Evolutionary conservation across 1,140 invertebrate genomes (phyloP).

Genomic region (Matsumurasca onukii): DNA sequence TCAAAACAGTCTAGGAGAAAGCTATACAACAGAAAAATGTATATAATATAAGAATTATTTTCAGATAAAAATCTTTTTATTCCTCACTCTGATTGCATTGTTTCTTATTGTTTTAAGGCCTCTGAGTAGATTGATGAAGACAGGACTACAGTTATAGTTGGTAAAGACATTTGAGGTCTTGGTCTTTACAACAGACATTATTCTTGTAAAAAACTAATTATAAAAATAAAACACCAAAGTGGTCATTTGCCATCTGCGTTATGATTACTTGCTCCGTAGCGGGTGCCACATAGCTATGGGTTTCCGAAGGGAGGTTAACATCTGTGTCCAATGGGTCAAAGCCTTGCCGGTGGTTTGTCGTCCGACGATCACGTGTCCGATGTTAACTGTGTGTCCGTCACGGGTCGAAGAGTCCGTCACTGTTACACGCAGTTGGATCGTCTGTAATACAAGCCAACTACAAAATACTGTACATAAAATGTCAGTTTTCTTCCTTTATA

Average conservation of each 20-base stretch:
- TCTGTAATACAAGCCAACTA: conserved; percentile 51
- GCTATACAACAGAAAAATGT: too few species aligned
- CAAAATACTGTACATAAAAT: too few species aligned
- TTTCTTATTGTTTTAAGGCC: background rate
- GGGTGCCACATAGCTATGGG: conserved; percentile 85
- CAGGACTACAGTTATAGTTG: too few species aligned
- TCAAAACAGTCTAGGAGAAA: too few species aligned
- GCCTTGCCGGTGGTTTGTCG: conserved; percentile 66
- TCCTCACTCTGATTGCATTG: too few species aligned
- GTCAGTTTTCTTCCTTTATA: too few species aligned
- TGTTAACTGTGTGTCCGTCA: conserved; percentile 53
- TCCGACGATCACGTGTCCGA: conserved; percentile 74
- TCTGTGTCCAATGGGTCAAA: conserved; percentile 80
- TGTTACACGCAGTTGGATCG: conserved; percentile 68
- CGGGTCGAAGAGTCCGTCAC: conserved; percentile 55
- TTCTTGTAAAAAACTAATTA: conserved; percentile 1
- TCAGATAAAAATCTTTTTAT: too few species aligned
- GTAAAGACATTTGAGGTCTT: too few species aligned
- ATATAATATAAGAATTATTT: too few species aligned
- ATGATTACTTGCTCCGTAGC: conserved; percentile 58
- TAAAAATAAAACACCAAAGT: conserved; percentile 15
- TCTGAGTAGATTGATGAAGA: background rate
- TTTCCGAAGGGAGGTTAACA: conserved; percentile 76
- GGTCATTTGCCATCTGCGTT: background rate
- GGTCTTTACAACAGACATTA: conserved; percentile 14